Evolutionary conservation across 2,888 invertebrate species (phyloP), one percentile per base, ranked within the genome.

Genomic region (Ypsolopha sequella): DNA sequence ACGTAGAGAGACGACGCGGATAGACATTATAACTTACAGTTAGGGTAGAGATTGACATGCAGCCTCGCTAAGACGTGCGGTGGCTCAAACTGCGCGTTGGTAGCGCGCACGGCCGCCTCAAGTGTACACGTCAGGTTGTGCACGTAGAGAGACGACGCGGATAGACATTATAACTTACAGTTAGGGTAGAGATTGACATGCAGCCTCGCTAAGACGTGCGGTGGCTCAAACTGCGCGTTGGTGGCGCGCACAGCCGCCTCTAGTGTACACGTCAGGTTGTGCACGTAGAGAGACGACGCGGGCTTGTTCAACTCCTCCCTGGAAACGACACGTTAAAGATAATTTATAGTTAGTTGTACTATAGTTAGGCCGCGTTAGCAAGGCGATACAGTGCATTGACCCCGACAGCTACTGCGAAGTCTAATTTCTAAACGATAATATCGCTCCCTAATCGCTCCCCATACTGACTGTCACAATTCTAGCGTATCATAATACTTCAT

Each of bases 51-150:
- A 61, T 93, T 90, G 51, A 97, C 95, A 77, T 97, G 96, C 36
- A 99, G 84, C 24, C 97, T 88, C 61, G 93, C 92, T 10, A 98
- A 88, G 48, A 98, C 95, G 71, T 97, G 97, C 38, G 92, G 91
- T 68, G 96, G 95, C 70, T 98, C 97, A 75, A 92, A 95, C 80
- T 97, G 97, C 10, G 97, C 96, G 80, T 97, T 97, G 10, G 98
- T 98, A 34, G 95, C 94, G 60, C 97, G 89, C 63, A 96, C 91
- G 8, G 95, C 95, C 34, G 93, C 91, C 70, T 95, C 95, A 70
- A 96, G 80, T 66, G 95, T 93, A 53, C 92, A 91, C 52, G 93
- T 92, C 58, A 98, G 88, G 68, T 96, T 96, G 78, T 97, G 97
- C 9, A 94, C 92, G 79, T 95, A 95, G 51, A 98, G 87, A 33